Base-by-base conservation (phyloP, 2,797 vertebrate genomes). In the Xenentodon cancila region DNA sequence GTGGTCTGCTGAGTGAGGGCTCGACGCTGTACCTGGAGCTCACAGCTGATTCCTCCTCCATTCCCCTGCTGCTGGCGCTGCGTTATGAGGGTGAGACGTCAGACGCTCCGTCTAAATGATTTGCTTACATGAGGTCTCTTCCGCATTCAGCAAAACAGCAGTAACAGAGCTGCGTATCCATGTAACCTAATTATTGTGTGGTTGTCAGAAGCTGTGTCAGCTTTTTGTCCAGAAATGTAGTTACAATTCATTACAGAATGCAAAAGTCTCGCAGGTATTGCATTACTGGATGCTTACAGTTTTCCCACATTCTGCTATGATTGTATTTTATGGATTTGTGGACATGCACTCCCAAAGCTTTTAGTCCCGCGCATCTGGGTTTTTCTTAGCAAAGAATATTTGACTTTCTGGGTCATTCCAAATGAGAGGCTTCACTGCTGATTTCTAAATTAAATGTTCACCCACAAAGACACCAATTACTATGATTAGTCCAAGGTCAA, bases 11-110 rank as follows among this genome's bases (percentile, higher is more conserved):
- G 71, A 97, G 96, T 3, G 96, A 97, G 11, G 92, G 95, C 58
- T 88, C 95, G 51, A 93, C 91, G 9, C 92, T 97, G 20, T 95
- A 94, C 76, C 89, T 97, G 84, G 96, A 97, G 87, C 93, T 97
- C 70, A 94, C 94, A 2, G 95, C 95, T 0, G 96, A 97, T 84
- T 96, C 94, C 1, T 94, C 95, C 13, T 93, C 94, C 68, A 95
- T 96, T 49, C 96, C 96, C 15, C 86, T 96, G 77, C 90, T 96
- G 44, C 91, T 97, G 77, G 95, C 95, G 8, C 91, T 97, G 80
- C 92, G 95, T 76, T 97, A 95, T 50, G 96, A 97, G 88, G 95
- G 96, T 96, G 84, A 65, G 4, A 42, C 50, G 45, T 52, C 9
- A 3, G 3, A 65, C 11, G 5, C 42, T 52, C 18, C 15, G 27